These are phyloP conservation scores for Gymnosoma rotundatum DNA, from an alignment of 2,888 invertebrate species.

Conservation along the genomic window DNA sequence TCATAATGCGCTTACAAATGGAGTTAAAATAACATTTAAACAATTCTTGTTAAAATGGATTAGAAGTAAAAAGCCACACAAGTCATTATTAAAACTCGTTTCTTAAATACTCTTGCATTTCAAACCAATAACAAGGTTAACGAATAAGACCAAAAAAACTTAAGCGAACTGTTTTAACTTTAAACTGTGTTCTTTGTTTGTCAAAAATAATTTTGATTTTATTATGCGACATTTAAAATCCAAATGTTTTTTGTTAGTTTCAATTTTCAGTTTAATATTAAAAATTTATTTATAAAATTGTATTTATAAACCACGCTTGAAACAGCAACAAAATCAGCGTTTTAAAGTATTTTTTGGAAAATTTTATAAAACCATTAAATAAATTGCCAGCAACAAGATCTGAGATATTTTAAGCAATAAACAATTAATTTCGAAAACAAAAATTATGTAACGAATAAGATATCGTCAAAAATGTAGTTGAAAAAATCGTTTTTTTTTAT, in stretches of 20 bases:
- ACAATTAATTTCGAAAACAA: too few relatives aligned
- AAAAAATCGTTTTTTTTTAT: too few relatives aligned
- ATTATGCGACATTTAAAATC: background rate
- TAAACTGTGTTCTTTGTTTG: background rate
- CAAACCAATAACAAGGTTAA: background rate
- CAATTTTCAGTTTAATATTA: too few relatives aligned
- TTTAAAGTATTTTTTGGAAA: too few relatives aligned
- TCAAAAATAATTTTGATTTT: background rate
- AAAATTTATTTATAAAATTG: too few relatives aligned
- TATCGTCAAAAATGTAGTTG: too few relatives aligned
- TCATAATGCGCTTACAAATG: conserved; percentile 3
- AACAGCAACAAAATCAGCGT: too few relatives aligned
- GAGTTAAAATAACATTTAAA: background rate
- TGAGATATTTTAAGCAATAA: background rate
- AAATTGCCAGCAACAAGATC: too few relatives aligned
- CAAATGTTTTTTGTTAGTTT: too few relatives aligned
- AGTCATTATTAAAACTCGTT: conserved; percentile 35
- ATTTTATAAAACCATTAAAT: too few relatives aligned
- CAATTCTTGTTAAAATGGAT: conserved; percentile 40
- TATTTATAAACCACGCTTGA: too few relatives aligned
- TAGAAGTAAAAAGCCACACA: conserved; percentile 32
- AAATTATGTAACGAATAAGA: too few relatives aligned
- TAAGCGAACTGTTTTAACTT: background rate
- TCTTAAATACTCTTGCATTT: conserved; percentile 16
- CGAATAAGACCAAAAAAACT: background rate